Conservation (phyloP, 2,888 invertebrate species). For the Phengaris alcon region DNA sequence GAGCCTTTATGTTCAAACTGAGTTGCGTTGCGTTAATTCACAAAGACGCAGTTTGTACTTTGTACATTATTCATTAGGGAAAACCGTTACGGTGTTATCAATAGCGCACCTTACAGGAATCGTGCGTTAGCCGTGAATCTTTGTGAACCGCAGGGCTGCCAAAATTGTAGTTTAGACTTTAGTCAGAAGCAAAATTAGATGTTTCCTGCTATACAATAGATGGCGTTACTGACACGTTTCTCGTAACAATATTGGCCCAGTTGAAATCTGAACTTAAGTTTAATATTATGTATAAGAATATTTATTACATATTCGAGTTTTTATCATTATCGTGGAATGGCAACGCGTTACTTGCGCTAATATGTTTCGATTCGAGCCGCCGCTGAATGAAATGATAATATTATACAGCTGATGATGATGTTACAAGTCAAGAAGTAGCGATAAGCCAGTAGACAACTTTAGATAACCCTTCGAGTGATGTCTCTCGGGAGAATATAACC, state of each 20-base stretch:
- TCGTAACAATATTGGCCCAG: background rate
- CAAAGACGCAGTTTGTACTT: background rate
- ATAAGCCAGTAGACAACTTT: too few species aligned
- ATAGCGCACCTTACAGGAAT: constrained; percentile 40
- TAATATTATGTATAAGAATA: too few species aligned
- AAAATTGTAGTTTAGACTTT: background rate
- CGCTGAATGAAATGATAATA: too few species aligned
- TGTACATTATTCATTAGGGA: constrained; percentile 53
- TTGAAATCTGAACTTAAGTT: background rate
- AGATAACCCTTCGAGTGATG: background rate
- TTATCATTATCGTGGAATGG: too few species aligned
- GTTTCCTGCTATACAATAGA: background rate
- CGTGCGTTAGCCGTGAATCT: constrained; percentile 55
- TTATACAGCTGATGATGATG: too few species aligned
- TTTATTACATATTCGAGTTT: too few species aligned
- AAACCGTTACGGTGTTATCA: constrained; percentile 53
- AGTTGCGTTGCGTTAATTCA: background rate
- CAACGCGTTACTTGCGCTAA: too few species aligned
- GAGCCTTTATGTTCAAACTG: too few species aligned
- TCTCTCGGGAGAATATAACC: background rate
- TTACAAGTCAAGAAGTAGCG: too few species aligned
- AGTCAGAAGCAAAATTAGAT: background rate
- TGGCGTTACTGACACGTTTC: background rate
- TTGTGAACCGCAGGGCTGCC: constrained; percentile 49
- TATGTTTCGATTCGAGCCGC: too few species aligned